Conservation (phyloP, 1,140 invertebrate genomes). For the Saxidomus purpurata region DNA sequence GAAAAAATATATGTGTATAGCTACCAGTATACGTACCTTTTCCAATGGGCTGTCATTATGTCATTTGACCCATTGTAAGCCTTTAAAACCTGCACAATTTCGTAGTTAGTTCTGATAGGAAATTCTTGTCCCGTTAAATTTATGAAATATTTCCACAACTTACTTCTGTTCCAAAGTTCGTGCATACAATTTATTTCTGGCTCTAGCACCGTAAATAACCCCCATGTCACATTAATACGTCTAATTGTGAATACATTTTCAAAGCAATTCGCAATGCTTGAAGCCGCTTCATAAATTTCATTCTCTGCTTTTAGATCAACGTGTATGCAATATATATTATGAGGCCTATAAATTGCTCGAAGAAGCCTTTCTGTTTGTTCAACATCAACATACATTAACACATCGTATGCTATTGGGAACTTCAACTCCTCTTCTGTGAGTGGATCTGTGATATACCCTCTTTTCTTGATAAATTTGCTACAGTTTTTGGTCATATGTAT, state of each 20-base stretch:
- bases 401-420: conserved; percentile 79
- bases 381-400: conserved; percentile 74
- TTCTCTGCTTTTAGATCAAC: conserved; percentile 77
- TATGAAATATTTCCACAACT: conserved; percentile 80
- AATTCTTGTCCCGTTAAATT: conserved; percentile 82
- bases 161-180: conserved; percentile 60
- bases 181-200: conserved; percentile 74
- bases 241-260: conserved; percentile 77
- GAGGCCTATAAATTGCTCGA: too few species aligned
- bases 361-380: conserved; percentile 77
- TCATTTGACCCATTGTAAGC: too few species aligned
- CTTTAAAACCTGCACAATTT: conserved; percentile 66
- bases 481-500: conserved; percentile 61
- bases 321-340: conserved; percentile 83
- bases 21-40: too few species aligned
- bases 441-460: conserved; percentile 55
- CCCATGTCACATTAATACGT: conserved; percentile 68
- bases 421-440: conserved; percentile 70
- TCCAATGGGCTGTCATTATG: too few species aligned
- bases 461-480: conserved; percentile 37
- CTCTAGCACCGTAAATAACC: conserved; percentile 67
- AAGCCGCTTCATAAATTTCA: conserved; percentile 28
- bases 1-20: too few species aligned
- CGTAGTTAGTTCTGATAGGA: conserved; percentile 78
- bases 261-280: too few species aligned